phyloP scores from a whole-genome alignment of 2,113 vertebrate genomes.

The Cyphomyrus plagiostoma region DNA sequence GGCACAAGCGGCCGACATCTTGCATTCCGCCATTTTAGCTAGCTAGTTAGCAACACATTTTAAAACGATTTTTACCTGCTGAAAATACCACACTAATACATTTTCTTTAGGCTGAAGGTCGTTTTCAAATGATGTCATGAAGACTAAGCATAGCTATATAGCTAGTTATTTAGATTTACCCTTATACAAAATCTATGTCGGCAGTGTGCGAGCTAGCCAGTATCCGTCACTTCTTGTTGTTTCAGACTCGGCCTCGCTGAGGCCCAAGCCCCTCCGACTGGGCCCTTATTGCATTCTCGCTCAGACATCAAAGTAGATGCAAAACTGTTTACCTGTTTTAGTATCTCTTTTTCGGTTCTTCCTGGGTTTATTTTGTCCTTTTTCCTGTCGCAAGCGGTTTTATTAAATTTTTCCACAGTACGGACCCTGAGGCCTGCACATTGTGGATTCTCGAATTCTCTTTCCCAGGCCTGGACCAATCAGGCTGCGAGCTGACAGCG shows the following conservation, averaged over 20 bases:
- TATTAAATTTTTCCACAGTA: slow-evolving; percentile 66
- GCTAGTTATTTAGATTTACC: not conserved
- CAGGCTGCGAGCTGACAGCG: slow-evolving; percentile 65
- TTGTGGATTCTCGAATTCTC: slow-evolving; percentile 69
- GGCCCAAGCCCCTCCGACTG: slow-evolving; percentile 63
- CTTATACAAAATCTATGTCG: fast-evolving
- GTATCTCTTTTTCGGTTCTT: slow-evolving; percentile 48
- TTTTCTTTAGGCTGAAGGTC: slow-evolving; percentile 39
- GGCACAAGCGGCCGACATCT: slow-evolving; percentile 44
- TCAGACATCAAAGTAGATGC: slow-evolving; percentile 30
- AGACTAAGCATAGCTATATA: not conserved
- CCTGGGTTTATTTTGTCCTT: slow-evolving; percentile 44
- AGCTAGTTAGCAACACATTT: slow-evolving; percentile 31
- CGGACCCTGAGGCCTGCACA: slow-evolving; percentile 72
- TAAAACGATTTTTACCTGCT: not conserved
- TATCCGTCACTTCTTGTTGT: slow-evolving; percentile 54
- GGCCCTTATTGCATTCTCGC: slow-evolving; percentile 51
- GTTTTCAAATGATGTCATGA: slow-evolving; percentile 53
- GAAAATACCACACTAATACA: slow-evolving; percentile 20
- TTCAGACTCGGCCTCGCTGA: slow-evolving; percentile 50
- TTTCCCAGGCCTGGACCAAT: slow-evolving; percentile 78
- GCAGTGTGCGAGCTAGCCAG: slow-evolving; percentile 41
- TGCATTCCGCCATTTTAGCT: slow-evolving; percentile 54
- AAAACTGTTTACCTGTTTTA: slow-evolving; percentile 61
- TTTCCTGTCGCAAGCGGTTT: slow-evolving; percentile 56